Conservation (phyloP, 1,140 invertebrate species). For the Drosophila melanica region DNA sequence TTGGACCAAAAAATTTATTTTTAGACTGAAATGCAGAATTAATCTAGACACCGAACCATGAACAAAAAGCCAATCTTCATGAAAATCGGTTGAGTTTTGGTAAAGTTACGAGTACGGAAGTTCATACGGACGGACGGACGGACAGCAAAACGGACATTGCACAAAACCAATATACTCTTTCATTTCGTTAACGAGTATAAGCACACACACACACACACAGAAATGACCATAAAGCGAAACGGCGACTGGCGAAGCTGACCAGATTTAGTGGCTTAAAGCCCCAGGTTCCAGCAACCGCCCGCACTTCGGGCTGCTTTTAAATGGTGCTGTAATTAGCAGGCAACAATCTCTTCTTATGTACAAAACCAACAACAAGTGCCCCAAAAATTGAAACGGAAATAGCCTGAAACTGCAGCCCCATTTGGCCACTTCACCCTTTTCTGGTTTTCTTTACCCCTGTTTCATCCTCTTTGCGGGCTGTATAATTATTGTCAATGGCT, state of each 20-base stretch:
- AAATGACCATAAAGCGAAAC: conserved; percentile 13
- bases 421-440: conserved; percentile 25
- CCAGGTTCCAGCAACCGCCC: too few species aligned
- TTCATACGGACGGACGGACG: too few species aligned
- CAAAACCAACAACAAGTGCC: conserved; percentile 11
- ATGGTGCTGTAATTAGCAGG: conserved; percentile 66
- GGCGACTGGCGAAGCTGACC: not conserved
- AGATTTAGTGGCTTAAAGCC: conserved; percentile 3
- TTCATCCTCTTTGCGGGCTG: conserved; percentile 19
- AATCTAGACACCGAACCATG: too few species aligned
- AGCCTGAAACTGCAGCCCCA: conserved; percentile 29
- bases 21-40: too few species aligned
- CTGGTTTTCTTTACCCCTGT: not conserved
- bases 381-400: conserved; percentile 41
- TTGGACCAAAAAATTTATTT: too few species aligned
- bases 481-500: conserved; percentile 69
- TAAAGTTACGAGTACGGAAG: too few species aligned
- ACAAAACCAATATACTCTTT: too few species aligned
- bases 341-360: conserved; percentile 28
- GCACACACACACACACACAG: not conserved
- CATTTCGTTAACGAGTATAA: too few species aligned
- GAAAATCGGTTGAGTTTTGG: too few species aligned
- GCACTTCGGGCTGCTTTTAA: conserved; percentile 30
- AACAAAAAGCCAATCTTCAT: too few species aligned
- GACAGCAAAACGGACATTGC: too few species aligned